These are phyloP conservation scores for Liasis olivaceus DNA, from an alignment of 2,797 vertebrate genomes.

Conservation along the genomic window DNA sequence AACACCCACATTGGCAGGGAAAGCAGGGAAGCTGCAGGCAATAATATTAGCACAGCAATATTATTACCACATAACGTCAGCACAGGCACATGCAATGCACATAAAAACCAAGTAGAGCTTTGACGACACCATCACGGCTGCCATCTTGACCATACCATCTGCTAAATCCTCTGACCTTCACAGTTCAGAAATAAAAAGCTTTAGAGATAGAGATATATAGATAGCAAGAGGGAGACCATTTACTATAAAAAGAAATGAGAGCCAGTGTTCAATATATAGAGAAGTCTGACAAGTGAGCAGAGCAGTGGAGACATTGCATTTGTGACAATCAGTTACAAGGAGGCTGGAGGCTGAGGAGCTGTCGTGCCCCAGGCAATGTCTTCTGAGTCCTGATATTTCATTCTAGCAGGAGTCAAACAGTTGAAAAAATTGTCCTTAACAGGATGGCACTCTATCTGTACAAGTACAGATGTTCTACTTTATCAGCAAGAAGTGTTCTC, in stretches of 20 bases:
- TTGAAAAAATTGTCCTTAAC: neutral
- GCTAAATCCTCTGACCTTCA: neutral
- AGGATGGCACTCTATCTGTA: neutral
- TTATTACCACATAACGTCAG: neutral
- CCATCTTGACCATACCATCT: neutral
- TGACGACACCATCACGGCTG: neutral
- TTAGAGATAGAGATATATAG: neutral
- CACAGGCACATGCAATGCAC: neutral
- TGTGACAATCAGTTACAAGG: neutral
- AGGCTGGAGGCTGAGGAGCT: neutral
- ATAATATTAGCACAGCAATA: neutral
- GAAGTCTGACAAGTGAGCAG: neutral
- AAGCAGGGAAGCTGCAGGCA: neutral
- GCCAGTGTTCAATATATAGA: neutral
- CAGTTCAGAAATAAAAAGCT: neutral
- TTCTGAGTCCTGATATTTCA: neutral
- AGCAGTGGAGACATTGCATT: neutral
- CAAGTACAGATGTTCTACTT: neutral
- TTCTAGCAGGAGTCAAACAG: neutral
- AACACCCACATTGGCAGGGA: neutral
- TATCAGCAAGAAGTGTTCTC: neutral
- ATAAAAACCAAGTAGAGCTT: neutral
- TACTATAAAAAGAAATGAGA: neutral
- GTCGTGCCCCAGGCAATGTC: neutral
- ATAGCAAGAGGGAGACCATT: too few relatives aligned